These are phyloP conservation scores for Microhierax caerulescens DNA, from an alignment of 2,797 vertebrate genomes.

Conservation along the genomic window DNA sequence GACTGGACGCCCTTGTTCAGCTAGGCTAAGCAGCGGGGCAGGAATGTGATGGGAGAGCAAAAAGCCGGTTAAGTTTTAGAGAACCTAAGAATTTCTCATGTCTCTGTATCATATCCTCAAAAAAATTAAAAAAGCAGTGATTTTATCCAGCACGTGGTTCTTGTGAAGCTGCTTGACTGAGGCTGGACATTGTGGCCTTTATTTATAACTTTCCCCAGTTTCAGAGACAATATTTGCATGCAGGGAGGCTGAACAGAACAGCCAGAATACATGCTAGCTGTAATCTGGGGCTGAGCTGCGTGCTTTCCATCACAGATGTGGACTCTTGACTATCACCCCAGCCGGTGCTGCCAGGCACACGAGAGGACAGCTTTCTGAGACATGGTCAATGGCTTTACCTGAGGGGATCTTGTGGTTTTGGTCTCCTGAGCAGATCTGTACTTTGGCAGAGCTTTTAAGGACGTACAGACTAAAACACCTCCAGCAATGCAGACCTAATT, in stretches of 20 bases:
- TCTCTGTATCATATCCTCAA: neutral
- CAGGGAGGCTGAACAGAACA: neutral
- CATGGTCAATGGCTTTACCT: neutral
- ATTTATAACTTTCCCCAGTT: neutral
- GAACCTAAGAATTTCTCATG: neutral
- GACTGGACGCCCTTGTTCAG: neutral
- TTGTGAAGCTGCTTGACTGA: neutral
- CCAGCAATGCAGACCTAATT: neutral
- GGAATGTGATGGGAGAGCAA: neutral
- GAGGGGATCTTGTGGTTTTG: neutral
- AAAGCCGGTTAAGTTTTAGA: neutral
- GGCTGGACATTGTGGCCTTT: neutral
- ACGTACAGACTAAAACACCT: neutral
- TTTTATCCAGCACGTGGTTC: neutral
- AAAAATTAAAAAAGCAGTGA: neutral
- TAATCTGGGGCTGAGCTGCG: neutral
- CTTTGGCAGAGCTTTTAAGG: neutral
- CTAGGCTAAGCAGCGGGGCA: neutral
- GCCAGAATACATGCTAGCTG: neutral
- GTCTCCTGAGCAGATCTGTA: neutral
- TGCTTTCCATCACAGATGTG: neutral
- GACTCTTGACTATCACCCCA: neutral
- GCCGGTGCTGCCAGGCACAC: neutral
- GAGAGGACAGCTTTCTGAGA: neutral
- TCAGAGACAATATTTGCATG: neutral